Evolutionary conservation across 2,113 vertebrate species (phyloP), one percentile per base, ranked within the genome.

Genomic region (Okapia johnstoni): DNA sequence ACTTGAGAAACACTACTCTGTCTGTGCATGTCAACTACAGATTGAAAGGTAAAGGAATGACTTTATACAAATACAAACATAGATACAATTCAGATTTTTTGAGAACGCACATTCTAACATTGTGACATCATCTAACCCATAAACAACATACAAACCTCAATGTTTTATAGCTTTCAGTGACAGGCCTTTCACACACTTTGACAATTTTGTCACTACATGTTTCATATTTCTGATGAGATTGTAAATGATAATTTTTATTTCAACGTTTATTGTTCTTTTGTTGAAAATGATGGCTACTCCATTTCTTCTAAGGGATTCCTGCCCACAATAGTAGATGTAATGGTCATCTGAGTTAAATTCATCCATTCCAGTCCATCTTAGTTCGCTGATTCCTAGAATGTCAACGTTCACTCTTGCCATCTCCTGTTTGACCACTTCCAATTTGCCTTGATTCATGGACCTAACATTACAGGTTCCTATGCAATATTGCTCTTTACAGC

Each of bases 21-120:
- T 97, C 87, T 98, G 98, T 98, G 97, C 97, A 98, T 77, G 97
- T 97, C 97, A 96, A 92, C 92, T 85, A 96, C 50, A 98, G 98
- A 98, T 93, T 98, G 98, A 98, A 98, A 96, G 97, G 79, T 97
- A 98, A 98, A 96, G 95, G 98, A 97, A 97, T 66, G 96, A 98
- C 97, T 98, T 98, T 98, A 99, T 98, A 99, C 98, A 98, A 98
- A 99, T 98, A 98, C 97, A 98, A 99, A 98, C 93, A 98, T 95
- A 98, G 95, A 97, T 97, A 98, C 98, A 96, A 97, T 98, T 98
- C 96, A 97, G 97, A 98, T 98, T 97, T 96, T 97, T 97, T 94
- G 94, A 97, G 93, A 94, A 84, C 1, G 21, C 7, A 76, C 8
- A 66, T 21, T 26, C 55, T 88, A 54, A 40, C 14, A 60, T 0